Evolutionary conservation across 2,113 vertebrate species (phyloP), one percentile per base, ranked within the genome.

Genomic region (Hiodon tergisus): DNA sequence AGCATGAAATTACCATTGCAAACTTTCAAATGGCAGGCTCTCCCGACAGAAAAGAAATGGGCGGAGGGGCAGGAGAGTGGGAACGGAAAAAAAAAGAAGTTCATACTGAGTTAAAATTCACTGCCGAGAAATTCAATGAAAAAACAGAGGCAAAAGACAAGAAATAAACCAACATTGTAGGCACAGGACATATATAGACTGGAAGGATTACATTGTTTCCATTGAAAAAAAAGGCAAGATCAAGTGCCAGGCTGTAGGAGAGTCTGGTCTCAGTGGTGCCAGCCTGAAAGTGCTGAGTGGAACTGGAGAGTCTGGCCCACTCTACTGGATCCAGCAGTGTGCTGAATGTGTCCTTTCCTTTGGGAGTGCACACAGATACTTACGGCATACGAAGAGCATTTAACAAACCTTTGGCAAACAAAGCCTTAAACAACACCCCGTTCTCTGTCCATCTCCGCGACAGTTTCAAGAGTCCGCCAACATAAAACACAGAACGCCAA

Each of bases 1-100:
- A 57, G 52, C n/a, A 52, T 66, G 60, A 77, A 77, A 77, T 66
- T 17, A 58, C 75, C 60, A 57, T 58, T 60, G 17, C 17, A 61
- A 6, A 3, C 62, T 65, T 47, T 52, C 60, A 54, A 31, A 55
- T 51, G 9, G 61, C 72, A 55, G 55, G 17, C 68, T 55, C 9
- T 52, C 52, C 68, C 48, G 4, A 7, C 68, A 47, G 50, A 48
- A 70, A 54, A 13, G 59, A 72, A 48, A 5, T 52, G 54, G 51
- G 14, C 51, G 72, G 14, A 58, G 67, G 69, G 63, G 31, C 13
- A 9, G 63, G 13, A 54, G n/a, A 58, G 48, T 52, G 3, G 51
- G 66, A 9, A 17, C 46, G 6, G 47, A 52, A 9, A 61, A 78
- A 78, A 68, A 31, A 31, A 31, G 31, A 71, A 59, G 67, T 71